Evolutionary conservation across 2,113 vertebrate species (phyloP).

Genomic region (Corythoichthys intestinalis): DNA sequence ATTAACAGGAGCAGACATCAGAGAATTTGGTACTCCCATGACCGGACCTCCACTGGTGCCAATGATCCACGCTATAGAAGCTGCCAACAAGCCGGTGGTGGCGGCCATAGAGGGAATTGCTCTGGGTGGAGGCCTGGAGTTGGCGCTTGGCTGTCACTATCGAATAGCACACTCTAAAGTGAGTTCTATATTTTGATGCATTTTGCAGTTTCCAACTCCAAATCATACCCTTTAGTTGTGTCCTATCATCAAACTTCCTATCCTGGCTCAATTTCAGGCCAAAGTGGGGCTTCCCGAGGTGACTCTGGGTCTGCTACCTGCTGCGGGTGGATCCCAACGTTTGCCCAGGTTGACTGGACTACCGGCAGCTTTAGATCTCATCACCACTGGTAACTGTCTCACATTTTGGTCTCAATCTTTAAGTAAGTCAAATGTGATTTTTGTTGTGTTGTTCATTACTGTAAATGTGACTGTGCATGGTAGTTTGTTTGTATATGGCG

Average conservation of each 20-base stretch:
- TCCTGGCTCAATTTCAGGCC: slow-evolving; percentile 67
- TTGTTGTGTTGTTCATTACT: too few species aligned
- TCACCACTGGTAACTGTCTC: slow-evolving; percentile 79
- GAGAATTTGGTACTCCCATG: slow-evolving; percentile 48
- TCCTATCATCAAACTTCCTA: slow-evolving; percentile 1
- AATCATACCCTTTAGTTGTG: not conserved
- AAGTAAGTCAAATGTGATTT: not conserved
- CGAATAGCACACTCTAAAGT: slow-evolving; percentile 83
- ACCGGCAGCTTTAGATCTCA: slow-evolving; percentile 83
- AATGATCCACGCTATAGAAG: slow-evolving; percentile 77
- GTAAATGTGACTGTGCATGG: too few species aligned
- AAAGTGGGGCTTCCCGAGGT: slow-evolving; percentile 86
- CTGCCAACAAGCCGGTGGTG: slow-evolving; percentile 80
- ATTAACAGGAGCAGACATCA: slow-evolving; percentile 83
- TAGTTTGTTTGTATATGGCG: too few species aligned
- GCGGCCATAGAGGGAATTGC: slow-evolving; percentile 87
- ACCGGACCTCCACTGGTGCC: slow-evolving; percentile 32
- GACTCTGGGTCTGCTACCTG: slow-evolving; percentile 83
- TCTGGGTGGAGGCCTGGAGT: slow-evolving; percentile 86
- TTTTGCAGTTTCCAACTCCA: not conserved
- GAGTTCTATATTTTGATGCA: slow-evolving; percentile 33
- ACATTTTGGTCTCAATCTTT: not conserved
- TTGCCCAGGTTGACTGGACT: slow-evolving; percentile 86
- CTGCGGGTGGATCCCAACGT: slow-evolving; percentile 83
- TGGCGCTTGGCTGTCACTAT: slow-evolving; percentile 90